A percentile compares a stretch with the other conserved stretches of the same genome.
phyloP scores from a whole-genome alignment of 1,140 invertebrate genomes.

The Papilio machaon region DNA sequence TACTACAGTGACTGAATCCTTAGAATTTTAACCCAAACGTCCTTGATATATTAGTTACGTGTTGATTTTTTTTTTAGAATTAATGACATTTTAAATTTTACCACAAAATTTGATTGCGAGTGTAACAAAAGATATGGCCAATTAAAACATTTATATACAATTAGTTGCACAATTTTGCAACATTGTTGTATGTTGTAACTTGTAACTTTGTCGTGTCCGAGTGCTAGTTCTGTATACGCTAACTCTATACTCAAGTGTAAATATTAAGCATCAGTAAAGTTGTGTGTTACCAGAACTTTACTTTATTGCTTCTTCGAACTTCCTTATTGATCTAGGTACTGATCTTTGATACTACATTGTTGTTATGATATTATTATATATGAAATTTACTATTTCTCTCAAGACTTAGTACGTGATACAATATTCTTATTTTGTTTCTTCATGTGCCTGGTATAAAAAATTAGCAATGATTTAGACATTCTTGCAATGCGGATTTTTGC shows the following conservation, averaged over 20 bases:
- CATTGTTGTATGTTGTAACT: neutral
- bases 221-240: neutral
- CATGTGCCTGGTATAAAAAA: neutral
- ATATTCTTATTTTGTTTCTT: neutral
- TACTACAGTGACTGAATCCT: neutral
- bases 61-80: neutral
- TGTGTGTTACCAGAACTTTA: conserved; percentile 9
- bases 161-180: neutral
- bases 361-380: neutral
- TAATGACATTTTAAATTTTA: neutral
- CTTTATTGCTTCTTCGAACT: conserved; percentile 6
- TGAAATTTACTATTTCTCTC: neutral
- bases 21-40: too few species aligned
- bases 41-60: too few species aligned
- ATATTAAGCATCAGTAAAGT: conserved; percentile 12
- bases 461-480: neutral
- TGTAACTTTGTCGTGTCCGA: neutral
- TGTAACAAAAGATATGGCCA: too few species aligned
- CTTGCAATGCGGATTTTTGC: neutral
- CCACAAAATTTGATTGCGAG: too few species aligned
- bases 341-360: neutral
- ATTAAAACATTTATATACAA: neutral
- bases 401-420: neutral
- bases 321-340: neutral
- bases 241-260: conserved; percentile 17